These are phyloP conservation scores for Cepaea hortensis DNA, from an alignment of 2,888 invertebrate genomes.

Conservation along the genomic window DNA sequence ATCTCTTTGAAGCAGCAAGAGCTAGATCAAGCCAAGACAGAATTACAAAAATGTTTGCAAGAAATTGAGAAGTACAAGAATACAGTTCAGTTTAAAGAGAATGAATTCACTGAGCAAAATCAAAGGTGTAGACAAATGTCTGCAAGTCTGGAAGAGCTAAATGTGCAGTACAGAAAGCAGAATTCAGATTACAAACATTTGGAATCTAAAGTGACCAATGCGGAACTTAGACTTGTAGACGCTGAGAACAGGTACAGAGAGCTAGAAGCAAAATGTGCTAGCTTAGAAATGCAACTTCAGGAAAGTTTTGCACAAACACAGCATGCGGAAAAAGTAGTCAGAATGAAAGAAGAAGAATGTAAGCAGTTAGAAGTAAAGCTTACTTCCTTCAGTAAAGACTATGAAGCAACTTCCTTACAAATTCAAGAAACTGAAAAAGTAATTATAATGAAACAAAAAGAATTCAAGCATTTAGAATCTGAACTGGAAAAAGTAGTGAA, in stretches of 20 bases:
- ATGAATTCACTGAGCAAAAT: constrained; percentile 28
- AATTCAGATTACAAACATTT: constrained; percentile 11
- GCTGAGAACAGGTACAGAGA: constrained; percentile 46
- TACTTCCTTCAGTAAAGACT: constrained; percentile 11
- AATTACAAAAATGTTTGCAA: constrained; percentile 44
- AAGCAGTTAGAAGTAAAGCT: constrained; percentile 19
- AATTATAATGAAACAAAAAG: constrained; percentile 31
- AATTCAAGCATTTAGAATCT: constrained; percentile 37
- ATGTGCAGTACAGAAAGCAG: constrained; percentile 21
- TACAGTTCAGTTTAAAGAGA: constrained; percentile 13
- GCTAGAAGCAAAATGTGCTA: constrained; percentile 40
- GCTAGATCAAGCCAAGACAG: constrained; percentile 35
- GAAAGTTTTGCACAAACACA: constrained; percentile 40
- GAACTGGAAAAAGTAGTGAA: constrained; percentile 3
- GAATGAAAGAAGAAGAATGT: constrained; percentile 15
- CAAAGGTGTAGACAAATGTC: constrained; percentile 20
- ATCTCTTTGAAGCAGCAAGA: constrained; percentile 41
- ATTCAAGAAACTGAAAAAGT: constrained; percentile 9
- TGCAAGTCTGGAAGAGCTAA: constrained; percentile 22
- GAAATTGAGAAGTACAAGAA: constrained; percentile 40
- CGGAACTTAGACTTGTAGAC: constrained; percentile 34
- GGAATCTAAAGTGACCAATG: constrained; percentile 30
- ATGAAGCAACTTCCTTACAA: constrained; percentile 19
- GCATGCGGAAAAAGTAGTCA: constrained; percentile 29
- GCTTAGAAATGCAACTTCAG: constrained; percentile 43